Evolutionary conservation across 2,797 vertebrate species (phyloP).

Genomic region (Champsocephalus esox): DNA sequence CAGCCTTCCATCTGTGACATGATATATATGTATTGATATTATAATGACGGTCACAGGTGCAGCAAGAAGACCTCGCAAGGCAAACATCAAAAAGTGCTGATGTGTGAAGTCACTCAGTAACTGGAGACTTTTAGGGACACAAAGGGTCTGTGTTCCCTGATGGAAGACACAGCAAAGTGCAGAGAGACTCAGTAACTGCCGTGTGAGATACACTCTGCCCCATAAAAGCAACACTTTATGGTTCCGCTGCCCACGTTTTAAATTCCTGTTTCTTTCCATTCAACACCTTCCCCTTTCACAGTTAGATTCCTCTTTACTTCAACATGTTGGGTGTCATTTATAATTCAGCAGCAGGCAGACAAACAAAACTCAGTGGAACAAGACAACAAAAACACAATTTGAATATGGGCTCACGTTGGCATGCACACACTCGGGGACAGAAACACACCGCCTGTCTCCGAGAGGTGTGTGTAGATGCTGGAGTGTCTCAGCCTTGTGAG

Average conservation of each 20-base stretch:
- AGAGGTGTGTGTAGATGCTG: slow-evolving; percentile 33
- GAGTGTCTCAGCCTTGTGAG: slow-evolving; percentile 50
- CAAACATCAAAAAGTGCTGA: not conserved
- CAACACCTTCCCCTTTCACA: slow-evolving; percentile 40
- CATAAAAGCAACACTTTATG: not conserved
- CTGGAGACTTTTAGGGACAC: slow-evolving; percentile 10
- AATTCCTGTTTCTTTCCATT: slow-evolving; percentile 34
- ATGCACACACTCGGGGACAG: not conserved
- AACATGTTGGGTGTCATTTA: slow-evolving; percentile 49
- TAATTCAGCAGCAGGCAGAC: slow-evolving; percentile 62
- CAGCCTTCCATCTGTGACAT: not conserved
- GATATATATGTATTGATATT: not conserved
- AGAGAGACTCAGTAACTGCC: not conserved
- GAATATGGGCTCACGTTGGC: slow-evolving; percentile 2
- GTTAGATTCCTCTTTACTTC: slow-evolving; percentile 38
- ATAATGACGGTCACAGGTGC: not conserved
- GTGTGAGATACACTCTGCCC: not conserved
- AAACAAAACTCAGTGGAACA: slow-evolving; percentile 14
- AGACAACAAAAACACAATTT: not conserved
- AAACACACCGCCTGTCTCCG: slow-evolving; percentile 16
- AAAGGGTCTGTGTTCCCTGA: slow-evolving; percentile 36
- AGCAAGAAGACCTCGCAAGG: not conserved
- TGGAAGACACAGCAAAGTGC: not conserved
- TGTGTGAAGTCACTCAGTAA: slow-evolving; percentile 26
- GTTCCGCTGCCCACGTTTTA: slow-evolving; percentile 16